phyloP scores from a whole-genome alignment of 2,797 vertebrate species.

The Propithecus deckenii region DNA sequence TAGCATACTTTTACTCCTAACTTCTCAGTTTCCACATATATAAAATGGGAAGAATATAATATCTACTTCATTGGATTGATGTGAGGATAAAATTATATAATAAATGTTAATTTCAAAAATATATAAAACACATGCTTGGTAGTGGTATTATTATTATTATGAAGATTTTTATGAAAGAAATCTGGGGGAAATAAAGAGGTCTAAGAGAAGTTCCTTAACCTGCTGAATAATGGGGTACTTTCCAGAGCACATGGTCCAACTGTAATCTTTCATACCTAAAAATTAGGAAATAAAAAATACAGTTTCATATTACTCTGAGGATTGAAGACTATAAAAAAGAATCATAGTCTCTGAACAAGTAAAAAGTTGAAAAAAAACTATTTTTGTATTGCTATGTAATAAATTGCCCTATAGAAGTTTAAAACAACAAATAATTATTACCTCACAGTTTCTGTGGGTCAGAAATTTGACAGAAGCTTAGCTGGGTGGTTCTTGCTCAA shows the following conservation, averaged over 20 bases:
- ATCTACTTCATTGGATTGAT: conserved; percentile 39
- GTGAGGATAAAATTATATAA: conserved; percentile 45
- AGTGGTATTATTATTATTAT: not conserved
- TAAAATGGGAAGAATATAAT: conserved; percentile 19
- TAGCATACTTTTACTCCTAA: not conserved
- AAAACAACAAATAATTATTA: not conserved
- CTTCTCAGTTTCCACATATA: conserved; percentile 25
- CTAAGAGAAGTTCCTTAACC: not conserved
- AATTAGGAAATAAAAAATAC: not conserved
- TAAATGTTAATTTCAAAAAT: conserved; percentile 49
- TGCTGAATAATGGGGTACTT: not conserved
- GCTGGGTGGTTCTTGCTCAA: not conserved
- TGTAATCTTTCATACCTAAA: not conserved
- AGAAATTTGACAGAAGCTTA: not conserved
- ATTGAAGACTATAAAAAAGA: not conserved
- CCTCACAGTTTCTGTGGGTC: not conserved
- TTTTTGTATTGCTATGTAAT: not conserved
- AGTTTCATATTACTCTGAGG: not conserved
- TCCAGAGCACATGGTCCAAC: not conserved
- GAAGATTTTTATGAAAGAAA: not conserved
- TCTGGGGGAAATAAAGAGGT: not conserved
- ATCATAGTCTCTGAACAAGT: not conserved
- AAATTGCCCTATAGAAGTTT: not conserved
- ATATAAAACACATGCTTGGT: not conserved
- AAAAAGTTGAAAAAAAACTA: not conserved